Evolutionary conservation across 2,113 vertebrate genomes (phyloP), one percentile per base, ranked within the genome.

Genomic region (Rhegmatorhina hoffmannsi): DNA sequence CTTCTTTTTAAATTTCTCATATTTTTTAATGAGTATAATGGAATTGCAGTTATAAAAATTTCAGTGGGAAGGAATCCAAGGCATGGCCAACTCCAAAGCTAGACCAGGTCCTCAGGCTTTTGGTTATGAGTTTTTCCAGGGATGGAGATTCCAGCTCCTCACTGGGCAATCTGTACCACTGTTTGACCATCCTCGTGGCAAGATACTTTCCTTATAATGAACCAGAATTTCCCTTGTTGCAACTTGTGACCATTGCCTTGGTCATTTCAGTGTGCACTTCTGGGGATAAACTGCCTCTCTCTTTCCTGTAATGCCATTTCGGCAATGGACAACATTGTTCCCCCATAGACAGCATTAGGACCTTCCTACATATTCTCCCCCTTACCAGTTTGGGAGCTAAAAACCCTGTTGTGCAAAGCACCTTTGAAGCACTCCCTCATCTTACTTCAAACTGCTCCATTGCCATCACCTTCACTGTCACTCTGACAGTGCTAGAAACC

Each of bases 321-420:
- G 43, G 34, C 60, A 82, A 62, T 4, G 46, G 31, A 64, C 0
- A 7, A 13, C 33, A 56, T 18, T 29, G 7, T 68, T 2, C 2
- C 23, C 5, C 15, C 1, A 2, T 0, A 60, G 33, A 26, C 13
- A 52, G 17, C 49, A 55, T 46, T 76, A 68, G 33, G 26, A 38
- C 5, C 8, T 5, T 4, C 6, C 25, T 5, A 67, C 31, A 47
- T 9, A 67, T 15, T 25, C 24, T 7, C 4, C 4, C 7, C 3
- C 2, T 44, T 31, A 4, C 11, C 31, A 15, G 26, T 86, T 26
- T 44, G 31, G 67, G 28, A 83, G 25, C 9, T 87, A 29, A 70
- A 77, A 81, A 17, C 10, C 23, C 25, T 5, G 0, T 36, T 1
- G 0, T 19, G 9, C 36, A 62, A 29, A 70, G 5, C 10, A 49